Base-by-base conservation (phyloP, 2,797 vertebrate genomes). In the Pelochelys cantorii region DNA sequence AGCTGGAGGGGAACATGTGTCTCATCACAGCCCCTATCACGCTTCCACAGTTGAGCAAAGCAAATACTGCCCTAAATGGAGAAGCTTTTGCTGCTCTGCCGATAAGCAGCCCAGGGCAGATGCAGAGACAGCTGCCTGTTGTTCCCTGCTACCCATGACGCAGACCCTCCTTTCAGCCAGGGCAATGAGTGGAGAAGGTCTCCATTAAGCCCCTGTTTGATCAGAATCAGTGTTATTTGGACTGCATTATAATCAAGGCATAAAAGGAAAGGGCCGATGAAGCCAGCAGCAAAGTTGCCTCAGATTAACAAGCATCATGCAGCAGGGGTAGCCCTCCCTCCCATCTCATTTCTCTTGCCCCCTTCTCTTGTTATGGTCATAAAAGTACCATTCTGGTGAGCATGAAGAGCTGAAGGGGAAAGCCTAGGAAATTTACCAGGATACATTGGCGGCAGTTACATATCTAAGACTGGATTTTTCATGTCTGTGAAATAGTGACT, bases 51-150 rank as follows among this genome's bases (percentile, higher is more conserved):
- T 3, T 11, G 0, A 54, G 79, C 83, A 96, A 93, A 97, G 94
- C 96, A 97, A 97, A 97, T 92, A 97, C 27, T 92, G 89, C 53
- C 94, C 89, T 90, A 86, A 90, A 84, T 74, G 90, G 89, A 96
- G 90, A 86, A 4, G 52, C 13, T 92, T 75, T 79, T 4, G 0
- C 79, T 83, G 81, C 1, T 0, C 15, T 8, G 22, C n/a, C 0
- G 81, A 97, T 95, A 97, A 97, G 89, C 62, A 84, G 80, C 0
- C 0, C 0, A 0, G n/a, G 13, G 68, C 0, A 25, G 90, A 87
- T 52, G 71, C 53, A 56, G 82, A 86, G 91, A 60, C 53, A 83
- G 37, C 82, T 42, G 88, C 53, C 93, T 93, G 80, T 23, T 90
- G 84, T 90, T 92, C 93, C 81, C 82, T 2, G 0, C 22, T 14